Conservation (phyloP, 1,140 invertebrate genomes). For the Sitophilus oryzae region DNA sequence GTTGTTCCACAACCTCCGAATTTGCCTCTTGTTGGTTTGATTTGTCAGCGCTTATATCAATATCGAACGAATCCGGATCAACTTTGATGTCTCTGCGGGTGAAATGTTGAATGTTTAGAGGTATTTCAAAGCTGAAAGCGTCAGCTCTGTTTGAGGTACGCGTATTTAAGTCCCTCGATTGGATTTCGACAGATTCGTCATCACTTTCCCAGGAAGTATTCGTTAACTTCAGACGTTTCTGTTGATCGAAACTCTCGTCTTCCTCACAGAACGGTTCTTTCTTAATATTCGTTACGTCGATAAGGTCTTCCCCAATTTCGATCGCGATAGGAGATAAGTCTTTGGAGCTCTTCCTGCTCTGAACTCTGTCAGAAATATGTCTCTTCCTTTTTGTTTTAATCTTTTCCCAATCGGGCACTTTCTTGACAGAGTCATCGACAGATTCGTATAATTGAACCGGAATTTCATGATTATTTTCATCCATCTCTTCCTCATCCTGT, state of each 20-base stretch:
- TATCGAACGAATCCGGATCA: constrained; percentile 9
- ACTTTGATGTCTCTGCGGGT: constrained; percentile 17
- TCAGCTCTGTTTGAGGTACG: background rate
- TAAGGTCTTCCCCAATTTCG: background rate
- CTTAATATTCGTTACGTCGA: background rate
- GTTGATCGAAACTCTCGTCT: background rate
- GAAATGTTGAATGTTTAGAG: constrained; percentile 36
- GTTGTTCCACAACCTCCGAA: constrained; percentile 15
- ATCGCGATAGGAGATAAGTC: background rate
- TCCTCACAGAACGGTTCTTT: background rate
- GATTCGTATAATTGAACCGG: background rate
- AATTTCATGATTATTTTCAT: background rate
- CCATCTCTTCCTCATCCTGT: background rate
- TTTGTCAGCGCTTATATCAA: constrained; percentile 9
- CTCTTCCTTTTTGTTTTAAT: constrained; percentile 12
- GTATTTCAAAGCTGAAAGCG: constrained; percentile 32
- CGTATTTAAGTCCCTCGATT: background rate
- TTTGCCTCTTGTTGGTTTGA: constrained; percentile 26
- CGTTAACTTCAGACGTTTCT: background rate
- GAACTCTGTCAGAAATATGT: background rate
- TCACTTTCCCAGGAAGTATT: constrained; percentile 39
- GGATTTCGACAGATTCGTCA: constrained; percentile 28
- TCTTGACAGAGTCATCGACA: background rate
- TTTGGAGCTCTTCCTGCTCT: background rate
- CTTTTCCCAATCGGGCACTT: constrained; percentile 11